Percentiles rank a stretch among this genome's conserved stretches.
phyloP scores from a whole-genome alignment of 2,797 vertebrate species.

The Tapirus indicus region DNA sequence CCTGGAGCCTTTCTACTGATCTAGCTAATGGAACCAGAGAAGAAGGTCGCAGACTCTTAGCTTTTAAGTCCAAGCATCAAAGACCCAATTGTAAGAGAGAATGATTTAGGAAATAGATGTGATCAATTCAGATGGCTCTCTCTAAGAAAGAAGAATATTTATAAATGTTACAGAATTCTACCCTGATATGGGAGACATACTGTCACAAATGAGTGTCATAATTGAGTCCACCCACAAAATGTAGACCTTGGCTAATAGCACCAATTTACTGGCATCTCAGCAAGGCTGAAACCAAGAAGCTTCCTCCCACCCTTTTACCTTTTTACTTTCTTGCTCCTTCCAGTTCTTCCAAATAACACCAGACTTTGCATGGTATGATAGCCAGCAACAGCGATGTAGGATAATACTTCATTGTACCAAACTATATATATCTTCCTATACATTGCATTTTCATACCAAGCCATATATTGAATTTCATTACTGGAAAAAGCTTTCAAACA shows the following conservation, averaged over 20 bases:
- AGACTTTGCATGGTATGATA: neutral
- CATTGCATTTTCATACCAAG: neutral
- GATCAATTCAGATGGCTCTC: neutral
- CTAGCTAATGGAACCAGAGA: neutral
- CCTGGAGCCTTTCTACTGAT: neutral
- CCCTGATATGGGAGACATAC: neutral
- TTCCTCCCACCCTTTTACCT: neutral
- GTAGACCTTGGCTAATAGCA: neutral
- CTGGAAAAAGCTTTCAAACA: neutral
- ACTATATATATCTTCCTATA: neutral
- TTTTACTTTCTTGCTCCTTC: neutral
- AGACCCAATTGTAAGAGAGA: neutral
- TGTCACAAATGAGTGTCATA: neutral
- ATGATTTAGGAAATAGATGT: neutral
- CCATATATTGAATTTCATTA: neutral
- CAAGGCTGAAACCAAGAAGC: neutral
- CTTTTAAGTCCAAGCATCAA: neutral
- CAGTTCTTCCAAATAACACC: neutral
- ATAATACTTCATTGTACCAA: neutral
- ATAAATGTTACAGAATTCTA: constrained; percentile 20
- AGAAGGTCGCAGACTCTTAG: neutral
- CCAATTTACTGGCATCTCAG: neutral
- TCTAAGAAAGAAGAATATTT: neutral
- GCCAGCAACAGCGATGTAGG: neutral
- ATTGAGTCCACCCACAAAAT: neutral